Conservation (phyloP, 2,113 vertebrate genomes). For the Malaclemys terrapin region DNA sequence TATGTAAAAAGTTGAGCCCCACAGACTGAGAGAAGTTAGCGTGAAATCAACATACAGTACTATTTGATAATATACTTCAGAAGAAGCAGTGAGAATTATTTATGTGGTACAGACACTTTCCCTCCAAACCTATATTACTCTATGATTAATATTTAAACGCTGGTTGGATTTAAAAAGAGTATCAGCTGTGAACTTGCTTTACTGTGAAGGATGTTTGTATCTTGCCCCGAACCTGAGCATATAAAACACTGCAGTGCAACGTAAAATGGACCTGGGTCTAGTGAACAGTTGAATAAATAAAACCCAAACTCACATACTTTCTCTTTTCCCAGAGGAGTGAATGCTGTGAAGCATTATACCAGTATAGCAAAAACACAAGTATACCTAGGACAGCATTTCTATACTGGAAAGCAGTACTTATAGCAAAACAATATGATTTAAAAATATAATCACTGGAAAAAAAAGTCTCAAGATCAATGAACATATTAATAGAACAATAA, state of each 20-base stretch:
- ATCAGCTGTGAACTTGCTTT: not conserved
- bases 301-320: not conserved
- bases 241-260: not conserved
- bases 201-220: not conserved
- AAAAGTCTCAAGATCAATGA: not conserved
- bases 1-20: accelerated
- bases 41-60: not conserved
- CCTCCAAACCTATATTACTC: not conserved
- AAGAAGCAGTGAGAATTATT: not conserved
- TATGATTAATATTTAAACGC: not conserved
- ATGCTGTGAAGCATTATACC: not conserved
- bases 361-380: not conserved
- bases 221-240: not conserved
- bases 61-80: not conserved
- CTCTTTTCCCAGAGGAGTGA: not conserved
- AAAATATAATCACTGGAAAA: not conserved
- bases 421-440: not conserved
- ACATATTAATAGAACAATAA: not conserved
- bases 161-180: not conserved
- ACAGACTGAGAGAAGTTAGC: not conserved
- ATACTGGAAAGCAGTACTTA: not conserved
- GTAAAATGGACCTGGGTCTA: not conserved
- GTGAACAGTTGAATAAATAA: not conserved
- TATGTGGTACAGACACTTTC: not conserved
- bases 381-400: not conserved